Base-by-base conservation (phyloP, 2,797 vertebrate genomes). In the Leptatherina wallacei region DNA sequence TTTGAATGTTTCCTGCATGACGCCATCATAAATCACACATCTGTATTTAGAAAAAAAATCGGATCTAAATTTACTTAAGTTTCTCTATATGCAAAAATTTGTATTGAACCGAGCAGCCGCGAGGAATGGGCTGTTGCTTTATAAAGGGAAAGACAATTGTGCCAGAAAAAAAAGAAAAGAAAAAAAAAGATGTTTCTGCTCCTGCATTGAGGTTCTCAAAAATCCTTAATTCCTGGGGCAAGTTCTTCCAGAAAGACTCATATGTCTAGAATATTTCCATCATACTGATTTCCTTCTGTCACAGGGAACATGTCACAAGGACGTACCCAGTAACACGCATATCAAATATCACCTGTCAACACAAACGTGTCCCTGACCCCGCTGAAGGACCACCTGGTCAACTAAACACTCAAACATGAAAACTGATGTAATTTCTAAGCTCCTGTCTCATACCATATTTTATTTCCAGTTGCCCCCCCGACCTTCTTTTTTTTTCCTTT, bases 301-400 rank as follows among this genome's bases (percentile, higher is more conserved):
- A 20, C 42, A 20, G 16, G 18, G 5, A 44, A 44, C 40, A 42
- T 42, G 40, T 42, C 13, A 16, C 4, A 42, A 42, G 49, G 22
- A 27, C 13, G 3, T 27, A 0, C 12, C 30, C 52, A 55, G 13
- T 55, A 14, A 29, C 24, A 55, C 14, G 16, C 4, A 14, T 5
- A 30, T 16, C 8, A 52, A 52, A 27, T 27, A 52, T 27, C 22
- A 55, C 6, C 6, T 16, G 27, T 29, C 13, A 5, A 55, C 52
- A 55, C 2, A 59, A 51, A 58, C 30, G 59, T 30, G 35, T 71
- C 74, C 73, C 57, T 73, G 72, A 60, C 60, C 65, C 61, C 61
- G 35, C 58, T 32, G 18, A 61, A 59, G 61, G 77, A n/a, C 71
- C 68, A 73, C 54, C 64, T 65, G 59, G 49, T 58, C 44, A 52